Evolutionary conservation across 2,113 vertebrate genomes (phyloP), one percentile per base, ranked within the genome.

Genomic region (Pampusana beccarii): DNA sequence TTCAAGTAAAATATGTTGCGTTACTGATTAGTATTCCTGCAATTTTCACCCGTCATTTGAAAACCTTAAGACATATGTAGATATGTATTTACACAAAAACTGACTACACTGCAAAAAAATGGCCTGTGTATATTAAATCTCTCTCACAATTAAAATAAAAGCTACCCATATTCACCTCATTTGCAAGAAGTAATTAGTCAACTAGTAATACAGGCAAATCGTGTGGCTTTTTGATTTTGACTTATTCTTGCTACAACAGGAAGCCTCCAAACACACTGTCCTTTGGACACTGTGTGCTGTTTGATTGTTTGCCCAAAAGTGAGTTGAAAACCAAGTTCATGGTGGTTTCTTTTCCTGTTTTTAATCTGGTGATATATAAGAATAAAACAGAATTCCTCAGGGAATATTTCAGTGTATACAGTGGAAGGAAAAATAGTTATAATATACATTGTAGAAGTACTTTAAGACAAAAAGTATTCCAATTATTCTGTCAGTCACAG

Each of bases 391-490:
- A 71, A 33, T 18, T 85, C 29, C 80, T 70, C 10, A 10, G 61
- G 36, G 34, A 20, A 69, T 3, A 13, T 77, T 78, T 88, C 40
- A 13, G 25, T 57, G 72, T 33, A 13, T 50, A 38, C 25, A 73
- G 14, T 74, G 56, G 9, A 78, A 23, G 26, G 31, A 26, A 85
- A 88, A 88, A 72, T 3, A 62, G 50, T 75, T 90, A 81, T 7
- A 5, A 0, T 62, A 17, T 86, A 42, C 31, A n/a, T 92, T 80
- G 20, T 86, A 28, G 13, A 80, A 94, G 51, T 80, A 80, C 19
- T 88, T 86, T 86, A 94, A 88, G 93, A 56, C 29, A 91, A 90
- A 64, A 82, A 66, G 16, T 60, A 91, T 90, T 94, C 51, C 25
- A 77, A 34, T 94, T 95, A 79, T 51, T 34, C n/a, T 91, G 34